Evolutionary conservation across 2,888 invertebrate species (phyloP).

Genomic region (Eucera pruinosa): DNA sequence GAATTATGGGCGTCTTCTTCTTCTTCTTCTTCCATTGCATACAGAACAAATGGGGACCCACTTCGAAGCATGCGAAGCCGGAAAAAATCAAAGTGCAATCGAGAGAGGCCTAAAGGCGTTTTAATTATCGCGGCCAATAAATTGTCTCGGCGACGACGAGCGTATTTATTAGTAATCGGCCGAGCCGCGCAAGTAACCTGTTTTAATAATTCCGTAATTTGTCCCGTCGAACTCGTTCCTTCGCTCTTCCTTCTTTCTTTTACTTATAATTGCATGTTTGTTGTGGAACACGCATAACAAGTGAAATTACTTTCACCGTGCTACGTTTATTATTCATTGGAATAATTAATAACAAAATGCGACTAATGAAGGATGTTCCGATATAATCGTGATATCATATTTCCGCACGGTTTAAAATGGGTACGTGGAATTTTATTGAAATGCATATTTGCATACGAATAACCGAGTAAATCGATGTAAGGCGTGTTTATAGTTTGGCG

Average conservation of each 20-base stretch:
- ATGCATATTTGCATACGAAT: too few species aligned
- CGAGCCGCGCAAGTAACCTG: not conserved
- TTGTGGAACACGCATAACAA: constrained; percentile 2
- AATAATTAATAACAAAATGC: not conserved
- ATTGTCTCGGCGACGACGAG: constrained; percentile 15
- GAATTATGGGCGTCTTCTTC: constrained; percentile 54
- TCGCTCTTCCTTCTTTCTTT: not conserved
- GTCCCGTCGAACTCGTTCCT: constrained; percentile 7
- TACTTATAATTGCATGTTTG: constrained; percentile 1
- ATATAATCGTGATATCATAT: not conserved
- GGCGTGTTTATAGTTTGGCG: too few species aligned
- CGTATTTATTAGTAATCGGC: constrained; percentile 34
- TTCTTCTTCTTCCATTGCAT: constrained; percentile 9
- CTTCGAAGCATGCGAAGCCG: not conserved
- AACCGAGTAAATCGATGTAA: too few species aligned
- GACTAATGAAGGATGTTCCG: not conserved
- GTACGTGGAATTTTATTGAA: not conserved
- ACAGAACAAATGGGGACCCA: constrained; percentile 20
- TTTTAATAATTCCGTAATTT: constrained; percentile 44
- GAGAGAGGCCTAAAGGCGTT: not conserved
- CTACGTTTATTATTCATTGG: not conserved
- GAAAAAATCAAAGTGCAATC: constrained; percentile 19
- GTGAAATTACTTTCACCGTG: constrained; percentile 21
- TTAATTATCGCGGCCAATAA: constrained; percentile 19
- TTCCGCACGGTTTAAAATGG: not conserved